These are phyloP conservation scores for Baccha elongata DNA, from an alignment of 2,888 invertebrate species.

Conservation along the genomic window DNA sequence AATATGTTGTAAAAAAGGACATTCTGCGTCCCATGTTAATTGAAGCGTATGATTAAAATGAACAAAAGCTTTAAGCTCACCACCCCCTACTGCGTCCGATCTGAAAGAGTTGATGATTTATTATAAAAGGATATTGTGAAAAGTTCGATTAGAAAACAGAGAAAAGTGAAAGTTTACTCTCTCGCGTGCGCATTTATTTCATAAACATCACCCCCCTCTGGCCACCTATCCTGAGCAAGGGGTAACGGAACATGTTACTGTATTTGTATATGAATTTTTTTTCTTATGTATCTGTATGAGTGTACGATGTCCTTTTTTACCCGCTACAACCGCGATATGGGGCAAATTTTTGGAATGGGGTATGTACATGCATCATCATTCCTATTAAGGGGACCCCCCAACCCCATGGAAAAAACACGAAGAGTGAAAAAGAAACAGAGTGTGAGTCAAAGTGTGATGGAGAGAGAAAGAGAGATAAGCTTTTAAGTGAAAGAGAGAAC, in stretches of 20 bases:
- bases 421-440: conserved; percentile 47
- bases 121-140: conserved; percentile 55
- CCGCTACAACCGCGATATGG: conserved; percentile 30
- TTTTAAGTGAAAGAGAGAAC: conserved; percentile 36
- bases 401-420: not conserved
- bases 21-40: conserved; percentile 30
- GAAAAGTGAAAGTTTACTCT: conserved; percentile 72
- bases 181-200: conserved; percentile 65
- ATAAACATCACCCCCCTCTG: conserved; percentile 3
- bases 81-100: not conserved
- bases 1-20: conserved; percentile 16
- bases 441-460: not conserved
- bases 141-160: conserved; percentile 60
- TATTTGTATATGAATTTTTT: conserved; percentile 70
- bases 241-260: conserved; percentile 63
- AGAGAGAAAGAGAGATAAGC: conserved; percentile 1
- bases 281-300: conserved; percentile 47
- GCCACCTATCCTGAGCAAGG: conserved; percentile 36
- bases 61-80: conserved; percentile 29
- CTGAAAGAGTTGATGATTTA: conserved; percentile 41
- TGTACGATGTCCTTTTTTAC: conserved; percentile 68
- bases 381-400: not conserved
- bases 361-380: conserved; percentile 50
- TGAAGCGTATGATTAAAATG: conserved; percentile 27
- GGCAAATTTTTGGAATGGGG: conserved; percentile 49